Percentiles rank a stretch among this genome's conserved stretches.
phyloP scores from a whole-genome alignment of 2,797 vertebrate genomes.

The Graptemys geographica region DNA sequence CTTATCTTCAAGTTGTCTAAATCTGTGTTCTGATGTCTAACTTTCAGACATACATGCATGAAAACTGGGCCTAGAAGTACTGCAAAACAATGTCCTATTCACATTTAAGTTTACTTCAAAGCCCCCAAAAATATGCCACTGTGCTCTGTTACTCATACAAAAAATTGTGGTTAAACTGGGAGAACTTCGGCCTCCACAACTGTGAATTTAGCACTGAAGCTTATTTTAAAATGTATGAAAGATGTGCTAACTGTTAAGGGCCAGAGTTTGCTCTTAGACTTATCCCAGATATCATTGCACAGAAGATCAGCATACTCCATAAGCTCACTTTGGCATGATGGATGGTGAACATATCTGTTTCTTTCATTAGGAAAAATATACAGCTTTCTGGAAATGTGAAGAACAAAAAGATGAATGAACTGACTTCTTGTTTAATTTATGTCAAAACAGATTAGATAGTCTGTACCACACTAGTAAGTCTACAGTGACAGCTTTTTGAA shows the following conservation, averaged over 20 bases:
- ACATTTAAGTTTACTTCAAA: not conserved
- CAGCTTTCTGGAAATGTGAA: too few relatives aligned
- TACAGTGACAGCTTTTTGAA: not conserved
- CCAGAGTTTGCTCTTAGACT: not conserved
- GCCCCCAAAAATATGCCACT: not conserved
- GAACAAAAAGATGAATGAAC: not conserved
- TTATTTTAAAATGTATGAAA: not conserved
- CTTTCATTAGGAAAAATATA: not conserved
- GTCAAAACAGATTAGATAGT: rapidly evolving
- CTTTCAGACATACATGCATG: not conserved
- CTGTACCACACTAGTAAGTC: rapidly evolving
- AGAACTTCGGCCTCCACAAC: not conserved
- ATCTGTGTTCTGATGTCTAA: not conserved
- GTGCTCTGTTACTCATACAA: not conserved
- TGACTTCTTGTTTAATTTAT: not conserved
- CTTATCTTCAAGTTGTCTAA: not conserved
- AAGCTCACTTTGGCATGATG: not conserved
- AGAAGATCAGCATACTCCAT: not conserved
- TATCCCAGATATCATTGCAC: too few relatives aligned
- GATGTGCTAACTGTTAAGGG: not conserved
- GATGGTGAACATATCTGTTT: not conserved
- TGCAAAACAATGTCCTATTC: not conserved
- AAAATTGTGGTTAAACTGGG: not conserved
- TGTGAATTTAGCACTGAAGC: not conserved
- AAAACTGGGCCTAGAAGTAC: not conserved